phyloP scores from a whole-genome alignment of 1,140 invertebrate species.

The Fopius arisanus region DNA sequence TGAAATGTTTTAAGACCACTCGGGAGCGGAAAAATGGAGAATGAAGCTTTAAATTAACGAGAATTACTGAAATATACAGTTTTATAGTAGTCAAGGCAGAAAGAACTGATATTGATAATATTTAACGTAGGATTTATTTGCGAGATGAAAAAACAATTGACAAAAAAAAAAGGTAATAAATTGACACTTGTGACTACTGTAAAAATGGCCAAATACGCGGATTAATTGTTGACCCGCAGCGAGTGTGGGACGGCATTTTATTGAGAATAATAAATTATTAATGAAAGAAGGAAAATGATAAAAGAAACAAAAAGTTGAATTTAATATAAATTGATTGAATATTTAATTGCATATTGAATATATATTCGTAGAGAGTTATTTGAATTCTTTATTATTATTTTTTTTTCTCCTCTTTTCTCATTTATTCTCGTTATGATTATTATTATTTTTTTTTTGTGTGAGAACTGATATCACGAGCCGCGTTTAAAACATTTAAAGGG shows the following conservation, averaged over 20 bases:
- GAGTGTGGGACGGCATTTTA: constrained; percentile 52
- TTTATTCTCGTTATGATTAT: constrained; percentile 21
- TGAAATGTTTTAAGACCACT: constrained; percentile 47
- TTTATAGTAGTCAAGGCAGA: constrained; percentile 55
- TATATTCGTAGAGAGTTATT: constrained; percentile 64
- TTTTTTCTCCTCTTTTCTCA: constrained; percentile 36
- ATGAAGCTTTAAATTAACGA: constrained; percentile 64
- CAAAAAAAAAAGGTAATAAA: constrained; percentile 34
- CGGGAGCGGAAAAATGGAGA: constrained; percentile 51
- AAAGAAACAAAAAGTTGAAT: not conserved
- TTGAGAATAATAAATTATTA: constrained; percentile 66
- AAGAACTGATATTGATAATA: constrained; percentile 59
- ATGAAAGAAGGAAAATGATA: constrained; percentile 47
- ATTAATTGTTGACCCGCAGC: constrained; percentile 57
- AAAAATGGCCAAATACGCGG: constrained; percentile 66
- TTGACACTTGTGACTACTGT: constrained; percentile 62
- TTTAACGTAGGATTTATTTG: constrained; percentile 53
- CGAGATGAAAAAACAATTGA: constrained; percentile 26
- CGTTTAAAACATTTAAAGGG: constrained; percentile 20
- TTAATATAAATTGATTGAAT: constrained; percentile 65
- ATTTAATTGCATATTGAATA: constrained; percentile 62
- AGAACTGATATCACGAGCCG: not conserved
- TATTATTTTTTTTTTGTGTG: constrained; percentile 15
- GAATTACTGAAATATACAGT: constrained; percentile 50
- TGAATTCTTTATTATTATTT: constrained; percentile 51